Conservation (phyloP, 2,888 invertebrate genomes). For the Lasiommata megera region DNA sequence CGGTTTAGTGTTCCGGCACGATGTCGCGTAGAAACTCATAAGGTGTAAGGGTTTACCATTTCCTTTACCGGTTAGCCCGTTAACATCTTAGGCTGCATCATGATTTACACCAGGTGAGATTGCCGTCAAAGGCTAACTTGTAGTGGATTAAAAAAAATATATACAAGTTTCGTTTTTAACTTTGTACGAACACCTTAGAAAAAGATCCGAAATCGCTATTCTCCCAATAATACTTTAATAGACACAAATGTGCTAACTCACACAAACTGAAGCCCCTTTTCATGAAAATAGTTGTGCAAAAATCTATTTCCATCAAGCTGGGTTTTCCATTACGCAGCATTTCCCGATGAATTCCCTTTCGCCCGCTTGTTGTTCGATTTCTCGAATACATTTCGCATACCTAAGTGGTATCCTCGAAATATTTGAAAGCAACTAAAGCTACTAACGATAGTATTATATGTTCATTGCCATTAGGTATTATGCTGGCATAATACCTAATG, state of each 20-base stretch:
- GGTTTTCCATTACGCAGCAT: conserved; percentile 39
- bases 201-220: neutral
- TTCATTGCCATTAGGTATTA: conserved; percentile 9
- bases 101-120: too few relatives aligned
- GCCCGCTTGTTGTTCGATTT: conserved; percentile 44
- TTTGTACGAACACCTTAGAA: neutral
- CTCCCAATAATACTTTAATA: conserved; percentile 8
- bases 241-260: conserved; percentile 19
- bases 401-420: conserved; percentile 24
- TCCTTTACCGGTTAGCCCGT: too few relatives aligned
- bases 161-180: too few relatives aligned
- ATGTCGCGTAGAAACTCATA: too few relatives aligned
- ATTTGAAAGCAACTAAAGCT: conserved; percentile 15
- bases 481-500: conserved; percentile 4
- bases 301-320: conserved; percentile 36
- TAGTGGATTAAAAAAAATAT: too few relatives aligned
- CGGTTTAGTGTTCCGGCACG: too few relatives aligned
- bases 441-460: too few relatives aligned
- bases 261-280: conserved; percentile 2
- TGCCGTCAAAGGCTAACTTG: too few relatives aligned
- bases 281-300: conserved; percentile 29
- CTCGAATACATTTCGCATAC: conserved; percentile 35
- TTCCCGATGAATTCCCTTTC: conserved; percentile 40
- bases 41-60: too few relatives aligned
- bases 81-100: too few relatives aligned